These are phyloP conservation scores for Drosophila bipectinata DNA, from an alignment of 1,140 invertebrate genomes.

Conservation along the genomic window DNA sequence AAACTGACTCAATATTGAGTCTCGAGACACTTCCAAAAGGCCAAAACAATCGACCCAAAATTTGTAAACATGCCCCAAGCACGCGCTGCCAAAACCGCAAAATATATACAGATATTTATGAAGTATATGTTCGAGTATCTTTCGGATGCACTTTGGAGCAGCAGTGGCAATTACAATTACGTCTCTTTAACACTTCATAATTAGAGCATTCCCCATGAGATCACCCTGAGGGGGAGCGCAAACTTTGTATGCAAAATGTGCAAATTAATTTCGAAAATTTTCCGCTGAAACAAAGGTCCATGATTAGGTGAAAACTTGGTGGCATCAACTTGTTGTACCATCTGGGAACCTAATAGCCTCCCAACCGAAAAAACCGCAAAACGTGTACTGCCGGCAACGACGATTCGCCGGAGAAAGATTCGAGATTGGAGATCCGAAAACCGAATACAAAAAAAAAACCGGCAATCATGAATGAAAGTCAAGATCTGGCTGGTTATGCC, in stretches of 20 bases:
- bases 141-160: slow-evolving; percentile 20
- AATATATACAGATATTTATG: slow-evolving; percentile 2
- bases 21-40: slow-evolving; percentile 11
- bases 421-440: slow-evolving; percentile 1
- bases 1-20: slow-evolving; percentile 30
- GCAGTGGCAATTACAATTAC: slow-evolving; percentile 20
- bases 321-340: slow-evolving; percentile 25
- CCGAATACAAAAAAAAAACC: not conserved
- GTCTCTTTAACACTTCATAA: slow-evolving; percentile 48
- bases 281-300: slow-evolving; percentile 44
- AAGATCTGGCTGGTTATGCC: slow-evolving; percentile 60
- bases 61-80: slow-evolving; percentile 7
- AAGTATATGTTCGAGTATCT: slow-evolving; percentile 1
- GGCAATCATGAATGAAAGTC: slow-evolving; percentile 53
- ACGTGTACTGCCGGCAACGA: slow-evolving; percentile 16
- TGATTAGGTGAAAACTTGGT: slow-evolving; percentile 42
- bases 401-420: slow-evolving; percentile 11
- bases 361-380: slow-evolving; percentile 31
- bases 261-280: slow-evolving; percentile 61
- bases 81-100: slow-evolving; percentile 16
- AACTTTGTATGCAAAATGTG: slow-evolving; percentile 33
- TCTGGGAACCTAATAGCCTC: slow-evolving; percentile 19
- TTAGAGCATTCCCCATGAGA: slow-evolving; percentile 39
- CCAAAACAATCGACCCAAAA: slow-evolving; percentile 16
- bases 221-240: slow-evolving; percentile 17